Percentiles rank a stretch among this genome's conserved stretches.
These are phyloP conservation scores for Ecdyonurus torrentis DNA, from an alignment of 2,888 invertebrate genomes.

Conservation along the genomic window DNA sequence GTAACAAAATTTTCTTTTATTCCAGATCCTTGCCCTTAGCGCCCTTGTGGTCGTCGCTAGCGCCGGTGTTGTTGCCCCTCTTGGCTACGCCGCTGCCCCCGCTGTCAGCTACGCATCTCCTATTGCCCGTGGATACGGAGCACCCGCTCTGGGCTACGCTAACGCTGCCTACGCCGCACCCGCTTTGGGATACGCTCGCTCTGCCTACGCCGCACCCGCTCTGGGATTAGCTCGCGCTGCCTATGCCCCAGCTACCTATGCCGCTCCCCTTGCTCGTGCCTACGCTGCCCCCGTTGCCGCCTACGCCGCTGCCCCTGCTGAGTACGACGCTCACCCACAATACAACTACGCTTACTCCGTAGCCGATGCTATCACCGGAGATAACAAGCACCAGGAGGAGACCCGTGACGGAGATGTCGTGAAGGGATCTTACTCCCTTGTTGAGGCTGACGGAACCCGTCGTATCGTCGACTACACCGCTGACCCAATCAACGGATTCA, in stretches of 20 bases:
- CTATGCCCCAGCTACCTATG: neutral
- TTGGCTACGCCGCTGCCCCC: neutral
- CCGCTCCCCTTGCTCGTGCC: neutral
- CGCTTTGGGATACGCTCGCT: constrained; percentile 8
- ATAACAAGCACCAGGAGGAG: constrained; percentile 7
- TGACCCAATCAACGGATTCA: constrained; percentile 9
- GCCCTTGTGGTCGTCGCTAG: constrained; percentile 13
- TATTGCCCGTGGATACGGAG: constrained; percentile 6
- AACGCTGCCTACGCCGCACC: constrained; percentile 10
- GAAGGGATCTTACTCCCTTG: constrained; percentile 6
- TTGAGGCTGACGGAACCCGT: constrained; percentile 9
- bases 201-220: constrained; percentile 2
- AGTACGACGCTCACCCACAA: constrained; percentile 11
- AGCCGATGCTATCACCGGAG: constrained; percentile 7
- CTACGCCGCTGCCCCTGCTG: constrained; percentile 6
- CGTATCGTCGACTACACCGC: constrained; percentile 11
- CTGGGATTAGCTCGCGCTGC: neutral
- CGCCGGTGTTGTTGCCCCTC: neutral
- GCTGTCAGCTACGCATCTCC: constrained; percentile 11
- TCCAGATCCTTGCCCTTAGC: constrained; percentile 8
- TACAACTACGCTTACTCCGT: constrained; percentile 8
- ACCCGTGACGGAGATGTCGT: constrained; percentile 8
- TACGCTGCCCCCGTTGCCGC: constrained; percentile 7
- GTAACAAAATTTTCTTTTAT: neutral
- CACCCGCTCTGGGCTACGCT: neutral